Base-by-base conservation (phyloP, 2,113 vertebrate genomes). In the Malurus elegans region DNA sequence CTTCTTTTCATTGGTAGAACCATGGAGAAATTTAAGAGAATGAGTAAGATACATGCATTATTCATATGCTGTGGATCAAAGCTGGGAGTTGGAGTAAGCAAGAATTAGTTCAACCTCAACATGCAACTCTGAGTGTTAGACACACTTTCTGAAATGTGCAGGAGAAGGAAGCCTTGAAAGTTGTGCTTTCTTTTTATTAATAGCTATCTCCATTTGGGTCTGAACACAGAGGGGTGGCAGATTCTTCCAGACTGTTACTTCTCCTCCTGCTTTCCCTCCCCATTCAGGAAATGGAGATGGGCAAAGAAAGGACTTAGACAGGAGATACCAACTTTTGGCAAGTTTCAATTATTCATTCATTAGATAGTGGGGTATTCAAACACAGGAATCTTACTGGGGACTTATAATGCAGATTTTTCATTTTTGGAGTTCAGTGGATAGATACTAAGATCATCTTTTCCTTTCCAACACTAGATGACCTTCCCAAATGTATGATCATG, bases 161-260 rank as follows among this genome's bases (percentile, higher is more conserved):
- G n/a, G 64, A 66, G 36, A 48, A 82, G 36, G 54, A 86, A 3
- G 8, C 5, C 21, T 57, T 44, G n/a, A 31, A 78, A 73, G 8
- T 16, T 57, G 45, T n/a, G 29, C 32, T 54, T 88, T 45, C 26
- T 88, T 79, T 83, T 24, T 36, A 54, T 8, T 31, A 64, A 47
- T 26, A 72, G 53, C 25, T 69, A 32, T 24, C 36, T 73, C 31
- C 31, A 76, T 32, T 64, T 71, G 26, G 8, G 17, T 64, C 11
- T 9, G 2, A 26, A 48, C 12, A 79, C 8, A 60, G 71, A 75
- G 0, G 4, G 1, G 8, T 4, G 38, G 34, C 12, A 34, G 38
- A 28, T 64, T 53, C 28, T 62, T 47, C 70, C 18, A 29, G 47
- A 19, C 18, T 47, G 12, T 51, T 61, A 31, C n/a, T 72, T 50